These are phyloP conservation scores for Amphipoea oculea DNA, from an alignment of 2,888 invertebrate species.

Conservation along the genomic window DNA sequence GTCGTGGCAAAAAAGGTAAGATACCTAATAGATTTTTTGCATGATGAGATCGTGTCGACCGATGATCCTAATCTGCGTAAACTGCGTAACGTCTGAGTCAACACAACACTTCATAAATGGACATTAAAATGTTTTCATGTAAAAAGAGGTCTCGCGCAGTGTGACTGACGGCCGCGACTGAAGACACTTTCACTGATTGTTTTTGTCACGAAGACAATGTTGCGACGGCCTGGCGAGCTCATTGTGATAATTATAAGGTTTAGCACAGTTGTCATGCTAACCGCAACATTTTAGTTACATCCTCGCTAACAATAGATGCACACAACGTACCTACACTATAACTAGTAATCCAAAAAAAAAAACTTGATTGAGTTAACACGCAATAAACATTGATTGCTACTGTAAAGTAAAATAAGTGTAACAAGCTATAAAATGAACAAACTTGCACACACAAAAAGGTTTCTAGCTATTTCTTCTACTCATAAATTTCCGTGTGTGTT, in stretches of 20 bases:
- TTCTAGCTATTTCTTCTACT: constrained; percentile 39
- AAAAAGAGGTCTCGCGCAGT: constrained; percentile 75
- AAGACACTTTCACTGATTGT: constrained; percentile 86
- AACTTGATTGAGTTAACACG: not conserved
- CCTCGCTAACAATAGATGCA: constrained; percentile 1
- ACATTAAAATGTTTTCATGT: constrained; percentile 81
- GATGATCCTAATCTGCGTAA: constrained; percentile 72
- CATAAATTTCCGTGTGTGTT: constrained; percentile 32
- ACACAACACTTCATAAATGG: constrained; percentile 73
- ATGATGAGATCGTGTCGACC: constrained; percentile 66
- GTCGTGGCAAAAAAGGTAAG: constrained; percentile 16
- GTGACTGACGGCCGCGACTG: constrained; percentile 71
- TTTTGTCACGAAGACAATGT: constrained; percentile 79
- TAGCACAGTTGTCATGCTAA: constrained; percentile 42
- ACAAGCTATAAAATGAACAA: constrained; percentile 8
- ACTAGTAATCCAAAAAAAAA: constrained; percentile 13
- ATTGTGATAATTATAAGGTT: constrained; percentile 56
- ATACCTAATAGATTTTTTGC: constrained; percentile 30
- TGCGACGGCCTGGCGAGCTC: constrained; percentile 50
- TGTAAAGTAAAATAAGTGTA: constrained; percentile 31
- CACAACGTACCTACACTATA: not conserved
- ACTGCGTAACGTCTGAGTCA: constrained; percentile 65
- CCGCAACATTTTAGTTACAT: constrained; percentile 20
- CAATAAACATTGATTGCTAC: constrained; percentile 25
- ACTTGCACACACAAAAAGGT: constrained; percentile 37